These are phyloP conservation scores for Leptoclinus maculatus DNA, from an alignment of 2,797 vertebrate genomes.

Conservation along the genomic window DNA sequence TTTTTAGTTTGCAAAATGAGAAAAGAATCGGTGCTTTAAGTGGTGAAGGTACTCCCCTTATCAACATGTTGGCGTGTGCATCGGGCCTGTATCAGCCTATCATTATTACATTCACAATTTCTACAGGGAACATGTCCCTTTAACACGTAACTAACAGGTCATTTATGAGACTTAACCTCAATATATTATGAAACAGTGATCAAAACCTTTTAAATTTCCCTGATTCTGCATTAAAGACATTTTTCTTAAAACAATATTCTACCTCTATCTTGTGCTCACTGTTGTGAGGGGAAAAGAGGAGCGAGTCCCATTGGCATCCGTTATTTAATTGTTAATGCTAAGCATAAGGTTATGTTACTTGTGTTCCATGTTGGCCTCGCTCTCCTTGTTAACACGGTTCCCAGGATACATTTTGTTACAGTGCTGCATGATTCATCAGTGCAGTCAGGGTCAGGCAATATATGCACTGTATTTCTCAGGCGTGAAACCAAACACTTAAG, in stretches of 20 bases:
- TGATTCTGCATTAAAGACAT: conserved; percentile 39
- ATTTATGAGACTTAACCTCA: neutral
- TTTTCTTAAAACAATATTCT: conserved; percentile 45
- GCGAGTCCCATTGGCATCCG: conserved; percentile 74
- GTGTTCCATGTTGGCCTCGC: conserved; percentile 76
- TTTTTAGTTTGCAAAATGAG: conserved; percentile 13
- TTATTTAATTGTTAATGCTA: conserved; percentile 87
- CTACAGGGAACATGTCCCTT: neutral
- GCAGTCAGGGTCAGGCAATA: conserved; percentile 79
- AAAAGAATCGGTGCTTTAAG: neutral
- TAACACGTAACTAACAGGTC: neutral
- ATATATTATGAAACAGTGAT: conserved; percentile 24
- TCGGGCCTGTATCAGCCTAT: neutral
- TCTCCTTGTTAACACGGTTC: conserved; percentile 85
- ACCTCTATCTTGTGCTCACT: conserved; percentile 54
- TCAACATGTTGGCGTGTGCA: neutral
- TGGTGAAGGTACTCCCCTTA: neutral
- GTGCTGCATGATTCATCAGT: conserved; percentile 80
- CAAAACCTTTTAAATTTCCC: conserved; percentile 24
- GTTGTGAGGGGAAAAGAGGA: conserved; percentile 66
- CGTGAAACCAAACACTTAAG: conserved; percentile 81
- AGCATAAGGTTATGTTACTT: conserved; percentile 83
- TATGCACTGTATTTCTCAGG: conserved; percentile 74
- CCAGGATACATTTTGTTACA: conserved; percentile 76
- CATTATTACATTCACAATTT: neutral